Evolutionary conservation across 1,140 invertebrate genomes (phyloP).

Genomic region (Argopecten irradians): DNA sequence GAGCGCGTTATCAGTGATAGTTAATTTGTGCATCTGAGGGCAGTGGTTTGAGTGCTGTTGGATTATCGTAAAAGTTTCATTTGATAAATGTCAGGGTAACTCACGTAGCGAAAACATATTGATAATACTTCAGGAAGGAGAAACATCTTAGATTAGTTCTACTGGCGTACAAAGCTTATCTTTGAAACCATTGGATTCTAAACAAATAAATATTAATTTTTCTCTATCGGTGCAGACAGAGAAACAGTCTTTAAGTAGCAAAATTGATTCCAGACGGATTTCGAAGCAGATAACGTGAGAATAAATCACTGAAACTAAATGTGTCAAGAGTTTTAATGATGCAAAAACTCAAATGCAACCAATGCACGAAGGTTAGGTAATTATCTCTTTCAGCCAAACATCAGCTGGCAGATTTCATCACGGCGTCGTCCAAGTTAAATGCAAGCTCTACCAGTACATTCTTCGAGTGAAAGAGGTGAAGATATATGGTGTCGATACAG

Average conservation of each 20-base stretch:
- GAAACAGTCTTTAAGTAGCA: not conserved
- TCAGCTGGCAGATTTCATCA: not conserved
- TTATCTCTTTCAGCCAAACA: not conserved
- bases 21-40: not conserved
- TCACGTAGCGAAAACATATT: not conserved
- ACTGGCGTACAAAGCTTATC: not conserved
- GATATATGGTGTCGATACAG: not conserved
- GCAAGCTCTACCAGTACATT: not conserved
- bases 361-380: not conserved
- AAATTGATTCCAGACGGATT: not conserved
- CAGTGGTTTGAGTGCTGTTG: not conserved
- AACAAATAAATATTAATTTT: not conserved
- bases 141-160: not conserved
- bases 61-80: not conserved
- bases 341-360: not conserved
- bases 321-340: not conserved
- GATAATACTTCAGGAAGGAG: not conserved
- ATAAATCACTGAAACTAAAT: not conserved
- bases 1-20: not conserved
- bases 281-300: not conserved
- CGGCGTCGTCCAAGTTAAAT: not conserved
- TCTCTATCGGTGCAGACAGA: not conserved
- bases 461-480: not conserved
- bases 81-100: not conserved
- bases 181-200: not conserved